Conservation (phyloP, 2,888 invertebrate genomes). For the Diachrysia chrysitis region DNA sequence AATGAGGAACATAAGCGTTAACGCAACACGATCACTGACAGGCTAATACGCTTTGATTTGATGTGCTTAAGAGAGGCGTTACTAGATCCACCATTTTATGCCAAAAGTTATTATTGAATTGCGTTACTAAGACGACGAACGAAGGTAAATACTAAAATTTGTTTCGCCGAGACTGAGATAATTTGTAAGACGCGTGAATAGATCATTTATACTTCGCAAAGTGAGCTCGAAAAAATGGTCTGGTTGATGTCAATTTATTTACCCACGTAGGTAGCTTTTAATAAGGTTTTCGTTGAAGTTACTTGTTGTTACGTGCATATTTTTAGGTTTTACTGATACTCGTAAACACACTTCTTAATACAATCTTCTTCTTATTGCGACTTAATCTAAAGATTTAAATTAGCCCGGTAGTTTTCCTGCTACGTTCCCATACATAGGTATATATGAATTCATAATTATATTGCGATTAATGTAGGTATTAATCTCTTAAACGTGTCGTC, state of each 20-base stretch:
- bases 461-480: not conserved
- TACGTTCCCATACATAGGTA: not conserved
- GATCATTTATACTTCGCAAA: not conserved
- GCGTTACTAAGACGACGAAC: not conserved
- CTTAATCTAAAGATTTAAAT: not conserved
- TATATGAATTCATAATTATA: not conserved
- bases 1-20: not conserved
- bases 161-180: not conserved
- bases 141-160: not conserved
- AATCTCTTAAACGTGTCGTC: not conserved
- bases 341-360: too few species aligned
- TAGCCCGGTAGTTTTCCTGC: not conserved
- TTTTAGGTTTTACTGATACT: too few species aligned
- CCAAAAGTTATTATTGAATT: not conserved
- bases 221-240: not conserved
- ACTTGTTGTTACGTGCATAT: not conserved
- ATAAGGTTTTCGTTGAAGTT: not conserved
- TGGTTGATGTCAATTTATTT: not conserved
- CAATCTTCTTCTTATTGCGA: too few species aligned
- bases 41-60: not conserved
- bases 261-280: not conserved
- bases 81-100: not conserved
- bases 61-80: not conserved
- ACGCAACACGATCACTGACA: not conserved
- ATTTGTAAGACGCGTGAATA: slow-evolving; percentile 4